Evolutionary conservation across 2,888 invertebrate species (phyloP).

Genomic region (Megastigmus dorsalis): DNA sequence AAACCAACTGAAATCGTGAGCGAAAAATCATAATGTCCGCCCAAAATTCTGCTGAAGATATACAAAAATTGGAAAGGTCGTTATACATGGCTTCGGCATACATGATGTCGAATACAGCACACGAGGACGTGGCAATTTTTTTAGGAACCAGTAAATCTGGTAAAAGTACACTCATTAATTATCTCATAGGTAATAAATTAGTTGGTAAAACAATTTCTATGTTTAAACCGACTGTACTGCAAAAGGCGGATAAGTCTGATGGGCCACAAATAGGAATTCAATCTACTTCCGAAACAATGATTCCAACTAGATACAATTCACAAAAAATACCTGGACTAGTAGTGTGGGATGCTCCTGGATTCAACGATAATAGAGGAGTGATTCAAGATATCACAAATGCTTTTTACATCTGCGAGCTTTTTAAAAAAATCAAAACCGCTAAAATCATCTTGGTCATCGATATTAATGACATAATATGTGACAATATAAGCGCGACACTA

Average conservation of each 20-base stretch:
- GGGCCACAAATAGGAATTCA: not conserved
- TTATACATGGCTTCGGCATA: too few relatives aligned
- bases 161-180: constrained; percentile 9
- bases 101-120: too few relatives aligned
- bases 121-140: constrained; percentile 2
- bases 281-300: not conserved
- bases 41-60: too few relatives aligned
- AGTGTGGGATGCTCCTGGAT: constrained; percentile 8
- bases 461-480: not conserved
- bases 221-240: not conserved
- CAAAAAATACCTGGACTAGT: not conserved
- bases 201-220: not conserved
- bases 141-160: constrained; percentile 3
- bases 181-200: not conserved
- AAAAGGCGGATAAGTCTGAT: not conserved
- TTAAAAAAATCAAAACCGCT: constrained; percentile 1
- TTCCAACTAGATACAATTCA: not conserved
- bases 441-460: constrained; percentile 24
- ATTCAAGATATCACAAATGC: constrained; percentile 19
- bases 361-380: not conserved
- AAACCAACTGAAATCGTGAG: too few relatives aligned
- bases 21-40: too few relatives aligned
- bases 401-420: constrained; percentile 9
- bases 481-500: not conserved
- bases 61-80: too few relatives aligned